Base-by-base conservation (phyloP, 2,888 invertebrate genomes). In the Schizotus pectinicornis region DNA sequence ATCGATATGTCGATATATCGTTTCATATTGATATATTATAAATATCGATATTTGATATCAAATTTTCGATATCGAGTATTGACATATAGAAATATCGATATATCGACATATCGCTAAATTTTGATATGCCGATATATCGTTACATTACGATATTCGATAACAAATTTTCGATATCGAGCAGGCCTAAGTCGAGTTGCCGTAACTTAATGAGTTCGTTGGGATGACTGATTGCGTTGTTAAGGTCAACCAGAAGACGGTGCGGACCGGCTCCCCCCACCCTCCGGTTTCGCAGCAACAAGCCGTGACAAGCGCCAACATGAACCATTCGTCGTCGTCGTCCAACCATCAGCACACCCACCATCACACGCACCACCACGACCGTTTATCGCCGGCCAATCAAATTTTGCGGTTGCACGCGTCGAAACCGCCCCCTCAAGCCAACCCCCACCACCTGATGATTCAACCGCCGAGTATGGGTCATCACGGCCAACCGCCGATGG, bases 281-380 rank as follows among this genome's bases (percentile, higher is more conserved):
- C 65, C 71, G 2, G 61, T 67, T 6, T 69, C 71, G 11, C 71
- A 70, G 60, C 48, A 55, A 13, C 39, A 42, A 30, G 62, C 64
- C 6, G 60, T 66, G 33, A 57, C 71, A 7, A 63, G 82, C 36
- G 79, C 84, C 43, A 85, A 82, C 71, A 80, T 83, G 22, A 85
- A 84, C 69, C 76, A 75, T 53, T 75, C 82, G 8, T 77, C 81
- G 6, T 83, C 74, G 6, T 60, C 69, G 9, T 70, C 73, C 12
- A 52, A 74, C 42, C 77, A 85, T 70, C 85, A 85, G 67, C 86
- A 86, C 63, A 87, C 88, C 0, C 89, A 89, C 76, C 89, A 88
- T 68, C 89, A 89, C 69, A 81, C 80, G 32, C 86, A 86, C 64
- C 88, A 88, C 69, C 88, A 88, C 63, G 88, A 88, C 67, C 81